Evolutionary conservation across 1,140 invertebrate genomes (phyloP).

Genomic region (Campoletis sonorensis): DNA sequence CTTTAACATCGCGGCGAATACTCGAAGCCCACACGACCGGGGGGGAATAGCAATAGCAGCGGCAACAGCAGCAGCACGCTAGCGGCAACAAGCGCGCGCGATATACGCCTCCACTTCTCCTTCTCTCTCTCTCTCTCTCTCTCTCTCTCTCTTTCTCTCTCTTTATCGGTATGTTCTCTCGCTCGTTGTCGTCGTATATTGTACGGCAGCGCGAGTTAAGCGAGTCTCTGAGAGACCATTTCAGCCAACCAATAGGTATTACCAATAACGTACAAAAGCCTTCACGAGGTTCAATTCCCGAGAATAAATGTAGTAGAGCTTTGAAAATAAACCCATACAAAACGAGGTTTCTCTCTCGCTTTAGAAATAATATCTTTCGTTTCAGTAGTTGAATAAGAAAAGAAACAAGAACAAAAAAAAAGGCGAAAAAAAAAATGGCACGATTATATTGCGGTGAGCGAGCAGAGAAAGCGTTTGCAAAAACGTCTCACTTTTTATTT

Average conservation of each 20-base stretch:
- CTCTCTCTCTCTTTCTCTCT: conserved; percentile 2
- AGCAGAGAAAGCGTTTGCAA: no score
- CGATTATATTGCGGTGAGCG: no score
- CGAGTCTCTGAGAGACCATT: neutral
- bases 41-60: conserved; percentile 16
- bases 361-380: no score
- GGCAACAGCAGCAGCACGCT: neutral
- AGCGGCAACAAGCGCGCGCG: conserved; percentile 15
- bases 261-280: conserved; percentile 20
- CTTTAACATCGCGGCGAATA: neutral
- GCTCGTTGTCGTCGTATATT: conserved; percentile 10
- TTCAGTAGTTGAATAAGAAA: no score
- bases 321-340: neutral
- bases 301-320: neutral
- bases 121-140: neutral
- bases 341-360: no score
- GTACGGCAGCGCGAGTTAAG: neutral
- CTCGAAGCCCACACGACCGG: conserved; percentile 42
- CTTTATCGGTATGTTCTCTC: neutral
- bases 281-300: neutral
- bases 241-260: neutral
- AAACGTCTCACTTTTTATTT: no score
- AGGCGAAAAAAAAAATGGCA: neutral
- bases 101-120: conserved; percentile 39
- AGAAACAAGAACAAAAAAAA: no score